phyloP scores from a whole-genome alignment of 2,888 invertebrate species.

The Papilio protenor region DNA sequence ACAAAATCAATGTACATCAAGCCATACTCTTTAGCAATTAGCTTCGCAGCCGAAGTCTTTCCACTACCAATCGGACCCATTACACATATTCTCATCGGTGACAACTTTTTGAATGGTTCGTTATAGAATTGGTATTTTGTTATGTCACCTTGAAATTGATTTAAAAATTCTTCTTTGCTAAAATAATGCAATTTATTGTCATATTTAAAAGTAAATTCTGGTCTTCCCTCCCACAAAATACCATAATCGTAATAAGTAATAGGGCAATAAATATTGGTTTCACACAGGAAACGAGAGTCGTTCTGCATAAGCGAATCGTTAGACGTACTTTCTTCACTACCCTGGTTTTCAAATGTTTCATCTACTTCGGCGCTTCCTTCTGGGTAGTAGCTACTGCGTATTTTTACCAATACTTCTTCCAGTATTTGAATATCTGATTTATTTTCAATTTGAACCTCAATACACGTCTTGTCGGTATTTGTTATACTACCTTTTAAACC shows the following conservation, averaged over 20 bases:
- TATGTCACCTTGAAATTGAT: slow-evolving; percentile 80
- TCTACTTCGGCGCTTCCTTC: slow-evolving; percentile 61
- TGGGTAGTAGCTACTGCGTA: slow-evolving; percentile 66
- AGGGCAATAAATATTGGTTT: slow-evolving; percentile 85
- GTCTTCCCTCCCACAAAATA: slow-evolving; percentile 86
- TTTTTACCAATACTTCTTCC: slow-evolving; percentile 67
- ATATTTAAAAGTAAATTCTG: slow-evolving; percentile 79
- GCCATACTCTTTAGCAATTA: slow-evolving; percentile 83
- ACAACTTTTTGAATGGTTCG: slow-evolving; percentile 72
- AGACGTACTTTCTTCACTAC: slow-evolving; percentile 56
- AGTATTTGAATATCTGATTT: slow-evolving; percentile 70
- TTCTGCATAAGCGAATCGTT: slow-evolving; percentile 64
- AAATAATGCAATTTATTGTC: slow-evolving; percentile 83
- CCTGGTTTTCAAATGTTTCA: slow-evolving; percentile 53
- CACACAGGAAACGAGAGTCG: slow-evolving; percentile 77
- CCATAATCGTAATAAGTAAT: slow-evolving; percentile 81
- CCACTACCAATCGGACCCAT: slow-evolving; percentile 83
- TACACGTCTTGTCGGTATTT: slow-evolving; percentile 65
- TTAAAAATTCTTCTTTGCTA: slow-evolving; percentile 75
- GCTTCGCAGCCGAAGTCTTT: slow-evolving; percentile 78
- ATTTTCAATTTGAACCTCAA: slow-evolving; percentile 77
- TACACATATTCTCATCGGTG: slow-evolving; percentile 83
- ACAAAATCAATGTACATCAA: slow-evolving; percentile 80
- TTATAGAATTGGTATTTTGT: slow-evolving; percentile 75
- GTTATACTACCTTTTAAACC: slow-evolving; percentile 73